Percentiles rank a stretch among this genome's conserved stretches.
Evolutionary conservation across 1,140 invertebrate genomes (phyloP).

Genomic region (Diuraphis noxia): DNA sequence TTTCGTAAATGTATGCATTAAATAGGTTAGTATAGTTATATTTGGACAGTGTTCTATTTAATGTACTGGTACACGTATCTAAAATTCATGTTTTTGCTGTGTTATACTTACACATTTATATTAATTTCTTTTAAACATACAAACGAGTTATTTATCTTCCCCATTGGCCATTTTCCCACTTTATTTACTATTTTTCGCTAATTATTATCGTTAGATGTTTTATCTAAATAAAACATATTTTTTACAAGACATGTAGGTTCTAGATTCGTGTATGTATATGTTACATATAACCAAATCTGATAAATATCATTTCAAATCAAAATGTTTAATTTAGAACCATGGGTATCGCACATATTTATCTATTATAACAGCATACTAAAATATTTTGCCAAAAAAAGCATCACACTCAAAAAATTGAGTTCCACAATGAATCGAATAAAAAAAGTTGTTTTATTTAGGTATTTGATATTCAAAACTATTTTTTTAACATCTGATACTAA

Average conservation of each 20-base stretch:
- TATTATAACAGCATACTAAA: background rate
- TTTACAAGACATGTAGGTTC: background rate
- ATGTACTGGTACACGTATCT: background rate
- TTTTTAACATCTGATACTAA: background rate
- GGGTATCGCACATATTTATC: background rate
- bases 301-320: background rate
- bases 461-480: background rate
- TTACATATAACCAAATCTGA: background rate
- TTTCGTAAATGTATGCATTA: background rate
- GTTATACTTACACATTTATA: background rate
- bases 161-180: slow-evolving; percentile 13
- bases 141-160: background rate
- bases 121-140: background rate
- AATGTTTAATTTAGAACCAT: background rate
- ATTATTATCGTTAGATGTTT: slow-evolving; percentile 12
- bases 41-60: slow-evolving; percentile 1
- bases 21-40: slow-evolving; percentile 8
- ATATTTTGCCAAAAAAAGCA: background rate
- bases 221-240: slow-evolving; percentile 12
- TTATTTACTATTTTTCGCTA: background rate
- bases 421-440: background rate
- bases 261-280: background rate
- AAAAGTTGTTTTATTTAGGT: background rate
- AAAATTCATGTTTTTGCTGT: background rate
- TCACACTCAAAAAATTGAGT: background rate